A percentile compares a stretch with the other conserved stretches of the same genome.
Evolutionary conservation across 2,797 vertebrate species (phyloP).

Genomic region (Pangasius djambal): DNA sequence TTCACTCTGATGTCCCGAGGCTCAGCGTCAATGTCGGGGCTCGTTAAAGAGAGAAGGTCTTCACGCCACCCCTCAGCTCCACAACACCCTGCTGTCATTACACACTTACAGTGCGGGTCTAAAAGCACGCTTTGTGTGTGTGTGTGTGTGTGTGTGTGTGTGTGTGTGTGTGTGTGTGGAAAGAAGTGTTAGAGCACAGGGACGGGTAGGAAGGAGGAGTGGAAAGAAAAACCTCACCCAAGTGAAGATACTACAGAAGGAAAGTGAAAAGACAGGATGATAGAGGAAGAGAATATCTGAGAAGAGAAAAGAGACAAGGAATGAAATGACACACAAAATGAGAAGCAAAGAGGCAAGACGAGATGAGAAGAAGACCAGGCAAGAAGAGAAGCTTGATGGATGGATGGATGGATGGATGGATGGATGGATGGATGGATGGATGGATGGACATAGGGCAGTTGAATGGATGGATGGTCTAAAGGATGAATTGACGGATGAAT

Average conservation of each 20-base stretch:
- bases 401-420: not conserved
- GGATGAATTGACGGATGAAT: not conserved
- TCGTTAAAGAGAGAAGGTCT: not conserved
- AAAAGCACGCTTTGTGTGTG: conserved; percentile 29
- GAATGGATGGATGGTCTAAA: not conserved
- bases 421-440: not conserved
- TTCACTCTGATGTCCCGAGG: not conserved
- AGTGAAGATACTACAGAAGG: not conserved
- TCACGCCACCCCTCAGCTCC: not conserved
- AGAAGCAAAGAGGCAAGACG: not conserved
- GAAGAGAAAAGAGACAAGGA: not conserved
- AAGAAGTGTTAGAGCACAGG: not conserved
- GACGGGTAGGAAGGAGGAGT: no score
- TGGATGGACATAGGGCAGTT: not conserved
- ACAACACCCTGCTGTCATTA: conserved; percentile 42
- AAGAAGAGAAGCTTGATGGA: not conserved
- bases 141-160: conserved; percentile 10
- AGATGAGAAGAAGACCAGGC: not conserved
- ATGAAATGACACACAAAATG: not conserved
- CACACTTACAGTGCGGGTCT: conserved; percentile 34
- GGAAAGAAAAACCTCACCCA: not conserved
- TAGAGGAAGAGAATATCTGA: not conserved
- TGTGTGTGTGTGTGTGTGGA: conserved; percentile 12
- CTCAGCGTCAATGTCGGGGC: not conserved
- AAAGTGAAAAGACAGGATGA: not conserved